phyloP scores from a whole-genome alignment of 1,140 invertebrate genomes.

The Drosophila trapezifrons region DNA sequence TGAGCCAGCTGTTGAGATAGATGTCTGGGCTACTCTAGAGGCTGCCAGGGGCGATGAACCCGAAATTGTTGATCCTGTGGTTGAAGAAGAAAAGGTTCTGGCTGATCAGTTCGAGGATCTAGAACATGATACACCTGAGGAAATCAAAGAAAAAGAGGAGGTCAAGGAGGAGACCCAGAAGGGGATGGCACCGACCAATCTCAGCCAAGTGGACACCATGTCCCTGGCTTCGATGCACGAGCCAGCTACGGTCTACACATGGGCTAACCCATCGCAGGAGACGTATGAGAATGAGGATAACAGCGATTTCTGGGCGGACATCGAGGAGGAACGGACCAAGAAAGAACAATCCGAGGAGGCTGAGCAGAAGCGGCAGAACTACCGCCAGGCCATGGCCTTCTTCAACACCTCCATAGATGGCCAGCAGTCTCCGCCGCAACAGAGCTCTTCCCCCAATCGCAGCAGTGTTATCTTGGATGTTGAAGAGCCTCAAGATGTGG shows the following conservation, averaged over 20 bases:
- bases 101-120: slow-evolving; percentile 62
- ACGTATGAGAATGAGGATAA: slow-evolving; percentile 29
- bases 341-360: slow-evolving; percentile 63
- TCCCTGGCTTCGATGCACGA: slow-evolving; percentile 76
- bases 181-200: slow-evolving; percentile 29
- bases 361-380: slow-evolving; percentile 74
- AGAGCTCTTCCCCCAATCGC: slow-evolving; percentile 33
- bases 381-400: slow-evolving; percentile 80
- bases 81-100: slow-evolving; percentile 63
- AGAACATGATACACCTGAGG: slow-evolving; percentile 31
- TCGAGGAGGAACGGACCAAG: slow-evolving; percentile 56
- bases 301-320: slow-evolving; percentile 71
- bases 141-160: neutral
- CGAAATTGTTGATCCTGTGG: slow-evolving; percentile 62
- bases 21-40: slow-evolving; percentile 71
- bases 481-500: slow-evolving; percentile 37
- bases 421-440: slow-evolving; percentile 59
- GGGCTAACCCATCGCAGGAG: slow-evolving; percentile 20
- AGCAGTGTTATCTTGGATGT: slow-evolving; percentile 48
- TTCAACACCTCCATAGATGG: slow-evolving; percentile 80
- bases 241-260: slow-evolving; percentile 65
- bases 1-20: slow-evolving; percentile 65
- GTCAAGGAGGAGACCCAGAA: neutral
- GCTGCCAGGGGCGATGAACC: slow-evolving; percentile 72
- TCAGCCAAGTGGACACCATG: slow-evolving; percentile 60